These are phyloP conservation scores for Portevinia maculata DNA, from an alignment of 2,888 invertebrate genomes.

Conservation along the genomic window DNA sequence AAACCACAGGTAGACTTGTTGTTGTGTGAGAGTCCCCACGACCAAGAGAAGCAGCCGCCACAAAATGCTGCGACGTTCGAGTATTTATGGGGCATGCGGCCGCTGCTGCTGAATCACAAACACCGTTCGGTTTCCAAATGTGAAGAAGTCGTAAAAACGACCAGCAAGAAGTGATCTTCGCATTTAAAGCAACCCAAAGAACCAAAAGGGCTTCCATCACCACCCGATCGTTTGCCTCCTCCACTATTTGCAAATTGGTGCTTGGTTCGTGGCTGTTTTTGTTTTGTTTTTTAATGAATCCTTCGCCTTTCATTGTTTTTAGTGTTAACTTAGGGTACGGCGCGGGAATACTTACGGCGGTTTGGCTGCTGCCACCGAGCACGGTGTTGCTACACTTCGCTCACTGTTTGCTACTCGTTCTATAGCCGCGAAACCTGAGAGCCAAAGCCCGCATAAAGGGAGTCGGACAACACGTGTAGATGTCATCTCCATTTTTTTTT, in stretches of 20 bases:
- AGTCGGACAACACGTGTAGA: constrained; percentile 74
- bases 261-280: constrained; percentile 52
- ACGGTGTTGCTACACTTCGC: constrained; percentile 73
- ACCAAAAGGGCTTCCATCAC: constrained; percentile 52
- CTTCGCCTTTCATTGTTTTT: constrained; percentile 64
- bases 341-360: constrained; percentile 37
- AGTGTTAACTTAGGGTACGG: constrained; percentile 59
- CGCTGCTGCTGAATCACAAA: constrained; percentile 50
- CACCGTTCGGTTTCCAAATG: constrained; percentile 59
- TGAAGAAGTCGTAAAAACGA: constrained; percentile 29
- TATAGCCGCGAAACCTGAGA: constrained; percentile 67
- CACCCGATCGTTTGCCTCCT: constrained; percentile 25
- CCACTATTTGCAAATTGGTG: constrained; percentile 32
- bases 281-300: constrained; percentile 55
- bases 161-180: constrained; percentile 51
- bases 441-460: constrained; percentile 52
- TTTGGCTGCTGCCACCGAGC: constrained; percentile 71
- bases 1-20: constrained; percentile 51
- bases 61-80: constrained; percentile 71
- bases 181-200: constrained; percentile 38
- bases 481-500: constrained; percentile 72
- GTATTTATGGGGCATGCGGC: constrained; percentile 72
- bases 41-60: constrained; percentile 55
- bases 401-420: constrained; percentile 65
- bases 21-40: constrained; percentile 21